Conservation (phyloP, 2,888 invertebrate genomes). For the Apomyelois bistriatella region DNA sequence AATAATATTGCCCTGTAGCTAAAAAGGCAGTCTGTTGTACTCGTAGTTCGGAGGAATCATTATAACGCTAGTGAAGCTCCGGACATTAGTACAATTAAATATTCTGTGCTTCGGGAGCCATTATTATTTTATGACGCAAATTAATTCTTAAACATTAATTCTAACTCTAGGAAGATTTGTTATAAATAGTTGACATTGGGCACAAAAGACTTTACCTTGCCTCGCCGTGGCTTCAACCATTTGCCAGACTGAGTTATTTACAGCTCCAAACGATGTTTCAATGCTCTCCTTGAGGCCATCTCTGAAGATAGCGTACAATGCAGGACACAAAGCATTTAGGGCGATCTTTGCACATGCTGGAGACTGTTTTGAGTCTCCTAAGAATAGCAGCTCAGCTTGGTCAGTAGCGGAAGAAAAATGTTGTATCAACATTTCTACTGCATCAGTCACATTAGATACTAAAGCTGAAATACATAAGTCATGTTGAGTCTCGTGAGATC, state of each 20-base stretch:
- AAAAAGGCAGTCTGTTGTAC: too few species aligned
- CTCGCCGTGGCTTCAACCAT: constrained; percentile 93
- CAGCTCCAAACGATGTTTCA: constrained; percentile 91
- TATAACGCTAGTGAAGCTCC: too few species aligned
- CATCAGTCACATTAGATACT: constrained; percentile 85
- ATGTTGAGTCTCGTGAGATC: background rate
- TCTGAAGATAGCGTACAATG: constrained; percentile 89
- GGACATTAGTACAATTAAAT: too few species aligned
- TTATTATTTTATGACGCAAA: too few species aligned
- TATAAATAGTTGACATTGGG: background rate
- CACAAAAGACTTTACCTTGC: constrained; percentile 78
- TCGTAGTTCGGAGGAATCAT: too few species aligned
- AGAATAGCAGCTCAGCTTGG: constrained; percentile 79
- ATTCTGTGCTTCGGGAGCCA: too few species aligned
- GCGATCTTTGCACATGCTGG: constrained; percentile 87
- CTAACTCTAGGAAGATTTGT: too few species aligned
- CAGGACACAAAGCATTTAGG: constrained; percentile 88
- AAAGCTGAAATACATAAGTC: constrained; percentile 81
- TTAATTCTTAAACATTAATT: too few species aligned
- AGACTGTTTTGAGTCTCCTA: constrained; percentile 81
- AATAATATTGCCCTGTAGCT: too few species aligned
- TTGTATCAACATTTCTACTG: constrained; percentile 86
- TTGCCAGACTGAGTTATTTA: constrained; percentile 93
- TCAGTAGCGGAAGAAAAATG: constrained; percentile 84
- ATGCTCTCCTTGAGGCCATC: constrained; percentile 91